Evolutionary conservation across 2,113 vertebrate genomes (phyloP).

Genomic region (Laticauda colubrina): DNA sequence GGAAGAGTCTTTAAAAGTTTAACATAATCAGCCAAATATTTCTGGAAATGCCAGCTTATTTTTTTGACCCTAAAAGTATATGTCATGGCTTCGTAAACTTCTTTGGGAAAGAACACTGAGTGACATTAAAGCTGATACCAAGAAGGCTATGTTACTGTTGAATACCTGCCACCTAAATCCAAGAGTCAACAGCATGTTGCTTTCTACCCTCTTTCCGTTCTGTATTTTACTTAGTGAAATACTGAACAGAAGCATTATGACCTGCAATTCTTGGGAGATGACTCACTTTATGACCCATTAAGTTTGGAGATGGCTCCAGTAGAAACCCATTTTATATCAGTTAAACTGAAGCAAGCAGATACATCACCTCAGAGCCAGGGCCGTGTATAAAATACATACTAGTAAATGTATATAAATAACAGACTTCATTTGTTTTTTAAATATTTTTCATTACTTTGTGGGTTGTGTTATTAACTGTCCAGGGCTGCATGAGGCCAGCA

Average conservation of each 20-base stretch:
- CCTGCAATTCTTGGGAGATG: not conserved
- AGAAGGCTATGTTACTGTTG: not conserved
- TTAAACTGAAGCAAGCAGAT: not conserved
- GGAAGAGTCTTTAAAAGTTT: not conserved
- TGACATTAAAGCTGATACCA: not conserved
- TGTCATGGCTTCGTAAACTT: not conserved
- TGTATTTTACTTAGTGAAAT: not conserved
- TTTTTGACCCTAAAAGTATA: not conserved
- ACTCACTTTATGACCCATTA: not conserved
- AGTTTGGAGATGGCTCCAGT: not conserved
- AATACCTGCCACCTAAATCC: not conserved
- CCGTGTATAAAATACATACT: not conserved
- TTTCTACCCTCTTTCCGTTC: not conserved
- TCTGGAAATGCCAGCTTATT: not conserved
- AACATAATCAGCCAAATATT: not conserved
- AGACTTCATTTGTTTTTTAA: not conserved
- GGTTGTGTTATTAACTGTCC: not conserved
- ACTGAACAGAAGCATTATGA: not conserved
- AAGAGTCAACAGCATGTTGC: not conserved
- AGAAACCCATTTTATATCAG: not conserved
- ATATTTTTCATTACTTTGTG: not conserved
- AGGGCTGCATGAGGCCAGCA: not conserved
- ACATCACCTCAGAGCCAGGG: not conserved
- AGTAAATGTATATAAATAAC: not conserved
- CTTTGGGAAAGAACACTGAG: not conserved